Evolutionary conservation across 2,113 vertebrate genomes (phyloP).

Genomic region (Sapayoa aenigma): DNA sequence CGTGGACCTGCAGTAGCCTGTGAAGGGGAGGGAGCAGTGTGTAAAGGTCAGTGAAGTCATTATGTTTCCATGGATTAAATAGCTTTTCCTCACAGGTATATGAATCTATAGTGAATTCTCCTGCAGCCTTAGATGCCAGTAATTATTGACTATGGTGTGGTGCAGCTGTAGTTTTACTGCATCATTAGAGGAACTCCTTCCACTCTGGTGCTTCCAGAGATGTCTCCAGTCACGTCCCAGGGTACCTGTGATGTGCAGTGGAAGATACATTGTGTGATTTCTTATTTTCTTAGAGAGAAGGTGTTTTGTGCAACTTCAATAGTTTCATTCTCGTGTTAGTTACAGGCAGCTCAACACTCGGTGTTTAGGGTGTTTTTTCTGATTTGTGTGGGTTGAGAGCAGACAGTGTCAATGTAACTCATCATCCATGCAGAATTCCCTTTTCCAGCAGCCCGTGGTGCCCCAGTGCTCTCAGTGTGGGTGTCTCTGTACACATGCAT

Average conservation of each 20-base stretch:
- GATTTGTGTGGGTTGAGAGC: not conserved
- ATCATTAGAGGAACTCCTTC: slow-evolving; percentile 20
- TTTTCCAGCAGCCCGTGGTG: not conserved
- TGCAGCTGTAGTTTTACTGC: slow-evolving; percentile 26
- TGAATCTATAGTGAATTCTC: not conserved
- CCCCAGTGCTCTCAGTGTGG: not conserved
- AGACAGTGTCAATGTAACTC: not conserved
- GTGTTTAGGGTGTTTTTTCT: not conserved
- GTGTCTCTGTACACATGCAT: too few relatives aligned
- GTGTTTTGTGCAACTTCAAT: not conserved
- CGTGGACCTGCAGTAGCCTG: not conserved
- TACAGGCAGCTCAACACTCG: not conserved
- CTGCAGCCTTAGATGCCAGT: not conserved
- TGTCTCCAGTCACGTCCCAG: not conserved
- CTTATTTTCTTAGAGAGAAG: not conserved
- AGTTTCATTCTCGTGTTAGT: not conserved
- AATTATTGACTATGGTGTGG: not conserved
- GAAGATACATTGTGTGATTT: not conserved
- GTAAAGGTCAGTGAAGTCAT: not conserved
- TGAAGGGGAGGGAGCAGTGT: not conserved
- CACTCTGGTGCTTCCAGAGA: not conserved
- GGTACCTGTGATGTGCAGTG: not conserved
- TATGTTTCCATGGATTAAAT: not conserved
- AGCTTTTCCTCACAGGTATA: not conserved
- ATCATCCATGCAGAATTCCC: not conserved